A percentile compares a stretch with the other conserved stretches of the same genome.
Evolutionary conservation across 2,797 vertebrate species (phyloP).

Genomic region (Sebastes oblongus): DNA sequence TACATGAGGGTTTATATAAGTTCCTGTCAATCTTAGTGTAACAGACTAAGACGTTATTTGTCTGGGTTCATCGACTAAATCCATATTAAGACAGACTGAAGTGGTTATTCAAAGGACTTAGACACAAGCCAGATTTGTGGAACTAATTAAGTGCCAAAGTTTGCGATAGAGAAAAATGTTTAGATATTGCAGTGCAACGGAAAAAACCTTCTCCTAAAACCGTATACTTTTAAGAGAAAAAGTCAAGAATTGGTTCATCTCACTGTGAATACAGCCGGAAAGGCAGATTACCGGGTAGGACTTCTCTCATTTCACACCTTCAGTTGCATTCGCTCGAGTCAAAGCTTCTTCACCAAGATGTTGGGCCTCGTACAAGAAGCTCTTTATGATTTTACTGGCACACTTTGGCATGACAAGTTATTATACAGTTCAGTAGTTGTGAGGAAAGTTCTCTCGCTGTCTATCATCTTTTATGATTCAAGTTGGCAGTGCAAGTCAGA

Average conservation of each 20-base stretch:
- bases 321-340: background rate
- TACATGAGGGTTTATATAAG: background rate
- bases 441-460: background rate
- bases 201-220: background rate
- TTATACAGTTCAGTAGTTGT: no score
- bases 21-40: conserved; percentile 14
- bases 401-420: background rate
- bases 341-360: background rate
- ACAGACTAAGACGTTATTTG: conserved; percentile 37
- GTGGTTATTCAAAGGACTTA: conserved; percentile 23
- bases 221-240: background rate
- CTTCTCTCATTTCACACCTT: background rate
- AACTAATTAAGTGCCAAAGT: conserved; percentile 40
- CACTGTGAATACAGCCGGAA: background rate
- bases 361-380: background rate
- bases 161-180: conserved; percentile 7
- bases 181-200: background rate
- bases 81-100: conserved; percentile 34
- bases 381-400: background rate
- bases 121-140: conserved; percentile 21
- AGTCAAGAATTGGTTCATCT: background rate
- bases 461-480: background rate
- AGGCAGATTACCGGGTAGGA: background rate
- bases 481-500: background rate
- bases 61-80: conserved; percentile 52